Evolutionary conservation across 2,797 vertebrate species (phyloP).

Genomic region (Falco rusticolus): DNA sequence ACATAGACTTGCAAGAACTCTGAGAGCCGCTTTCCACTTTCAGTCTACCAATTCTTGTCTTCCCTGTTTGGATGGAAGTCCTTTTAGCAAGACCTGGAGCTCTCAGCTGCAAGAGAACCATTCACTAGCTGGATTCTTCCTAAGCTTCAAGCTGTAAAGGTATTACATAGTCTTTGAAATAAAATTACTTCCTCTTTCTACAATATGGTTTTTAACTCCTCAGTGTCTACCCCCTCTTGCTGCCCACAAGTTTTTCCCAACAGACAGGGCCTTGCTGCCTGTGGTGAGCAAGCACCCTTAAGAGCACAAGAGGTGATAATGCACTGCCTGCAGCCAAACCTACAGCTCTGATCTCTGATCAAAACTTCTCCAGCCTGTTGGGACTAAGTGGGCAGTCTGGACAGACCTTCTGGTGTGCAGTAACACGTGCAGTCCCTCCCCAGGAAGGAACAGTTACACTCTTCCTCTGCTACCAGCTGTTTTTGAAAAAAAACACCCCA

Average conservation of each 20-base stretch:
- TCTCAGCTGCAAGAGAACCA: background rate
- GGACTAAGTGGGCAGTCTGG: background rate
- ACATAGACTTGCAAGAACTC: background rate
- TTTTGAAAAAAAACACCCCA: background rate
- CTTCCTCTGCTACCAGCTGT: background rate
- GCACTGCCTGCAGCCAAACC: background rate
- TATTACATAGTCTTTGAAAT: background rate
- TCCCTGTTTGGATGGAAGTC: background rate
- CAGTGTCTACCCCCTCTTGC: background rate
- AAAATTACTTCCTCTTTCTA: background rate
- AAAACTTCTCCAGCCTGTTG: background rate
- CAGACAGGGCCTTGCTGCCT: background rate
- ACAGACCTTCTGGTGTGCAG: background rate
- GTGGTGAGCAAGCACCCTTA: accelerated
- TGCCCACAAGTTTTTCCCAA: background rate
- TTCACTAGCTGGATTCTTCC: background rate
- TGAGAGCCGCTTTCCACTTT: background rate
- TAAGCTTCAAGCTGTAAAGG: background rate
- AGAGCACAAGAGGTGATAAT: background rate
- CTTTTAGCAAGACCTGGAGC: background rate
- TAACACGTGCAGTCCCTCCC: accelerated
- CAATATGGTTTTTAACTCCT: background rate
- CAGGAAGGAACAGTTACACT: accelerated
- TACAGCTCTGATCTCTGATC: background rate
- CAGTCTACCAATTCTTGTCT: background rate